Percentiles rank a stretch among this genome's conserved stretches.
Conservation (phyloP, 2,113 vertebrate genomes). For the Gracilinanus agilis region DNA sequence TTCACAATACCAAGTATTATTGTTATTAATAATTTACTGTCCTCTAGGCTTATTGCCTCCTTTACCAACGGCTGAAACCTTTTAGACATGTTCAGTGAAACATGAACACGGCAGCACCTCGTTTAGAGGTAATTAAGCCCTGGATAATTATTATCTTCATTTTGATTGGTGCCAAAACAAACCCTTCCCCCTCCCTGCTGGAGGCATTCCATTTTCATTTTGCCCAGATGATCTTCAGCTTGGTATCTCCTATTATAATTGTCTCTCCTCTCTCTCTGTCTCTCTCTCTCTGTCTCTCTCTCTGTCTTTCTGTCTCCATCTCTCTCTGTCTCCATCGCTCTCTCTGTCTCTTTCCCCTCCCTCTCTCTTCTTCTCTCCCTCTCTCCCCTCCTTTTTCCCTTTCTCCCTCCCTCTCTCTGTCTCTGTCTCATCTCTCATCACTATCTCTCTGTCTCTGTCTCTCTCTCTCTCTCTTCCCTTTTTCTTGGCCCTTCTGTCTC, state of each 20-base stretch:
- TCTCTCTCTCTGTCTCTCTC: background rate
- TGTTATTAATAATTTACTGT: conserved; percentile 49
- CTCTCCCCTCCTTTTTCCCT: background rate
- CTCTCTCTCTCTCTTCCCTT: too few species aligned
- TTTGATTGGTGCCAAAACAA: conserved; percentile 30
- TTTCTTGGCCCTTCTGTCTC: too few species aligned
- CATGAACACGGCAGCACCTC: conserved; percentile 27
- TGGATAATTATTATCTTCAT: conserved; percentile 23
- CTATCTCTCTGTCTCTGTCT: too few species aligned
- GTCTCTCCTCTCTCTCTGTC: conserved; percentile 34
- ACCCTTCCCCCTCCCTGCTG: conserved; percentile 9
- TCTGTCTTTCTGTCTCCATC: background rate
- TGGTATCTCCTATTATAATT: conserved; percentile 38
- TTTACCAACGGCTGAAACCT: background rate
- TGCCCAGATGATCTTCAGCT: conserved; percentile 45
- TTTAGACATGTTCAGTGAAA: conserved; percentile 58
- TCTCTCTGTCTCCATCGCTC: background rate
- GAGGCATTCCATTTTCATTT: conserved; percentile 21
- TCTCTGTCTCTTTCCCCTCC: background rate
- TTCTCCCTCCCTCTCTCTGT: background rate
- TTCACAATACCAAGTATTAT: conserved; percentile 2
- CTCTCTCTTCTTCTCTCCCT: background rate
- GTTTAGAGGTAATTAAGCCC: conserved; percentile 55
- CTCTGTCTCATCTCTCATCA: too few species aligned
- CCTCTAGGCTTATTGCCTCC: background rate